These are phyloP conservation scores for Ichneumon xanthorius DNA, from an alignment of 2,888 invertebrate species.

Conservation along the genomic window DNA sequence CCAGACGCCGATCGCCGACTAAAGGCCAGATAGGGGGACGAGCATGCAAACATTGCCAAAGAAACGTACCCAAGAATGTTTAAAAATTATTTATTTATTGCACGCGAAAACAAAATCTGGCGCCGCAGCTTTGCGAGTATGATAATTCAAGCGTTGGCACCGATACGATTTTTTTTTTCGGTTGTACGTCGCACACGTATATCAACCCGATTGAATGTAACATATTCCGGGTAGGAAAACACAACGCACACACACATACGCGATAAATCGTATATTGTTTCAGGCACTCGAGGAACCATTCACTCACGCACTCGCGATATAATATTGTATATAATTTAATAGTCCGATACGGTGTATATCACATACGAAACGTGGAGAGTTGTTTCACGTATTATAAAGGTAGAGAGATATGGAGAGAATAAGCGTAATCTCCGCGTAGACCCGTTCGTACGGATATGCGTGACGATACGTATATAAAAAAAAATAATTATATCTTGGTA, in stretches of 20 bases:
- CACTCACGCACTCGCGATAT: slow-evolving; percentile 43
- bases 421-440: slow-evolving; percentile 55
- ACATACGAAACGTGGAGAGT: slow-evolving; percentile 68
- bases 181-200: slow-evolving; percentile 3
- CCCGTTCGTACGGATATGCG: slow-evolving; percentile 43
- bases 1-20: neutral
- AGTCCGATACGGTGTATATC: slow-evolving; percentile 66
- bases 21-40: neutral
- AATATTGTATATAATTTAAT: slow-evolving; percentile 65
- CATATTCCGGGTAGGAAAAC: neutral
- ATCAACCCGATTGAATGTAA: slow-evolving; percentile 10
- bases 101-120: slow-evolving; percentile 37
- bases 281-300: slow-evolving; percentile 58
- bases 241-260: neutral
- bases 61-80: neutral
- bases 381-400: slow-evolving; percentile 58
- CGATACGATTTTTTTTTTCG: slow-evolving; percentile 18
- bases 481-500: slow-evolving; percentile 40
- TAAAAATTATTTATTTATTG: slow-evolving; percentile 48
- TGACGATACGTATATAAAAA: slow-evolving; percentile 14
- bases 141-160: slow-evolving; percentile 16
- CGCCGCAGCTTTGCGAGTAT: slow-evolving; percentile 28
- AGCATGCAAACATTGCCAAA: neutral
- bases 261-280: slow-evolving; percentile 36
- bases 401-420: slow-evolving; percentile 25